Evolutionary conservation across 1,140 invertebrate species (phyloP).

Genomic region (Nebria ingens): DNA sequence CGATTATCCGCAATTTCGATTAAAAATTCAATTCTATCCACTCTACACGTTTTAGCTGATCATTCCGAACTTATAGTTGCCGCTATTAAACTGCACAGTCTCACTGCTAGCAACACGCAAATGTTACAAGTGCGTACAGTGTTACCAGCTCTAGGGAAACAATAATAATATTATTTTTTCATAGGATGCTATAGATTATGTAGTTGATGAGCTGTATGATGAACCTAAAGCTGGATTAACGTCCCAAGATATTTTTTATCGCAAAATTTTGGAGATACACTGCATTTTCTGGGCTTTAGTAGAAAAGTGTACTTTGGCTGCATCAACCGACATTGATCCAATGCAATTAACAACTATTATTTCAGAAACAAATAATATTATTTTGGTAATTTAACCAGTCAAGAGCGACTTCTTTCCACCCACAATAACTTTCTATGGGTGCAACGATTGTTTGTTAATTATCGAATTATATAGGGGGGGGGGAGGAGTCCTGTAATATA

Average conservation of each 20-base stretch:
- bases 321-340: conserved; percentile 42
- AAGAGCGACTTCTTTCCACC: too few relatives aligned
- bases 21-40: conserved; percentile 48
- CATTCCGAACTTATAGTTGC: conserved; percentile 66
- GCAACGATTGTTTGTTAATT: too few relatives aligned
- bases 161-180: conserved; percentile 14
- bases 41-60: conserved; percentile 55
- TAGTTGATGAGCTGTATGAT: conserved; percentile 39
- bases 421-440: too few relatives aligned
- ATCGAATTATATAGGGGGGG: too few relatives aligned
- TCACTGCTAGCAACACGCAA: conserved; percentile 21
- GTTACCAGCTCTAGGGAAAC: conserved; percentile 12
- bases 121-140: conserved; percentile 40
- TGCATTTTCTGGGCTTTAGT: conserved; percentile 42
- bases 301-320: conserved; percentile 39
- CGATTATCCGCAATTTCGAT: conserved; percentile 46
- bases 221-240: conserved; percentile 45
- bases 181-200: conserved; percentile 44
- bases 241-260: conserved; percentile 60
- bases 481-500: too few relatives aligned
- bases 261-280: conserved; percentile 50
- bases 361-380: conserved; percentile 43
- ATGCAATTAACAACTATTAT: conserved; percentile 43
- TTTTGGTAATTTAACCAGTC: conserved; percentile 37
- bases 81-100: conserved; percentile 53